Evolutionary conservation across 2,888 invertebrate genomes (phyloP), one percentile per base, ranked within the genome.

Genomic region (Pecten maximus): DNA sequence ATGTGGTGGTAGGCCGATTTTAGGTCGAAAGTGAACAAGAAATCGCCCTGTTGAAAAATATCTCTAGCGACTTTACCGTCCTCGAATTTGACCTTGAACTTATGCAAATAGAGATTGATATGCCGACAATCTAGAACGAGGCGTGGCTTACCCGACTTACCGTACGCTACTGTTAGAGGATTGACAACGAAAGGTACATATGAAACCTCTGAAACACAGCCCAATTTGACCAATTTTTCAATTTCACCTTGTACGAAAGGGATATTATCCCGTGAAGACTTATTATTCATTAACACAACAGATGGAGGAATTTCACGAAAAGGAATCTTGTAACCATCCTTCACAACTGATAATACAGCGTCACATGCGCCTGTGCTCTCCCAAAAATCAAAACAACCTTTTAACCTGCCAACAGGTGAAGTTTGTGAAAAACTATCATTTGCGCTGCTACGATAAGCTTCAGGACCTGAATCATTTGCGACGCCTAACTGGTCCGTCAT

Each of bases 1-100:
- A 88, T 86, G 50, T 91, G 90, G 50, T 89, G 89, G 74, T 91
- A 90, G 16, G 90, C 91, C 2, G 89, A 90, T 8, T 88, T 74
- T 2, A 91, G 28, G 60, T 91, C 90, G 86, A 89, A 91, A 40
- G 88, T 89, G 19, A 90, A 89, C 16, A 90, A 10, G 60, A 40
- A 89, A 40, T 88, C 89, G 23, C 89, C 88, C 60, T 88, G 28
- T 19, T 90, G 16, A 39, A 91, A 40, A 23, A 89, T 48, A 28
- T 44, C 39, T 44, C 39, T 54, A 3, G 88, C 90, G 40, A 60
- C 48, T 19, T 3, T 15, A 12, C 12, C 90, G 54, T 91, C 90
- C 90, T 91, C 88, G 48, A 35, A 89, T 39, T 90, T 90, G 50
- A 90, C 60, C 50, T 39, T 88, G n/a, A 88, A 88, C 8, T 90